Evolutionary conservation across 2,113 vertebrate species (phyloP).

Genomic region (Pleuronectes platessa): DNA sequence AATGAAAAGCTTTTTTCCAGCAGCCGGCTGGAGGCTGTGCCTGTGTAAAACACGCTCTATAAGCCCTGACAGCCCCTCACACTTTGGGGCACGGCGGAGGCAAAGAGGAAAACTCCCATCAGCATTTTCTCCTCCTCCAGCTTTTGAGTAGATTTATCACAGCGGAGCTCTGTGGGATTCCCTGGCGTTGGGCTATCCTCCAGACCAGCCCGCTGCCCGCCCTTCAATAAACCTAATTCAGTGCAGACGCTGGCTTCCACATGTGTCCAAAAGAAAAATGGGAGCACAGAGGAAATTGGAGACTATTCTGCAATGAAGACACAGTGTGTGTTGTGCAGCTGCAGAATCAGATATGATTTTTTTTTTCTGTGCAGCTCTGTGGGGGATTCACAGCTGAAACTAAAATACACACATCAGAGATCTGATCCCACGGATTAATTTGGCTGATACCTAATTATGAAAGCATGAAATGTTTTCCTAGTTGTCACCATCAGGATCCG

Average conservation of each 20-base stretch:
- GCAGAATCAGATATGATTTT: conserved; percentile 15
- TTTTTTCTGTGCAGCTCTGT: conserved; percentile 2
- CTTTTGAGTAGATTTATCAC: conserved; percentile 75
- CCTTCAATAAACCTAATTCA: conserved; percentile 45
- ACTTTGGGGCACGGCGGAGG: conserved; percentile 56
- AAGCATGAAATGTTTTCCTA: conserved; percentile 43
- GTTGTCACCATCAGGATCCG: conserved; percentile 29
- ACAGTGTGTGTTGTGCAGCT: conserved; percentile 24
- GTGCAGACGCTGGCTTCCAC: conserved; percentile 10
- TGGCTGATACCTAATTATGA: conserved; percentile 36
- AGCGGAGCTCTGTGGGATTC: conserved; percentile 70
- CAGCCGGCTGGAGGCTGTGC: conserved; percentile 41
- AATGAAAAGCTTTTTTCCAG: conserved; percentile 38
- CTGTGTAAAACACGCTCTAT: conserved; percentile 52
- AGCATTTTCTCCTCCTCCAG: conserved; percentile 77
- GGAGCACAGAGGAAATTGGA: conserved; percentile 27
- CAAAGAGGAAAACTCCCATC: conserved; percentile 74
- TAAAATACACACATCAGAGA: conserved; percentile 14
- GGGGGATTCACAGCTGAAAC: conserved; percentile 13
- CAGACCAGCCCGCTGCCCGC: conserved; percentile 30
- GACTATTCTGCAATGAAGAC: conserved; percentile 19
- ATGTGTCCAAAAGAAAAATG: conserved; percentile 6
- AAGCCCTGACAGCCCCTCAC: conserved; percentile 61
- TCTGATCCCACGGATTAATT: conserved; percentile 55
- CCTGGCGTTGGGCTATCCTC: conserved; percentile 63